Evolutionary conservation across 2,113 vertebrate genomes (phyloP).

Genomic region (Gopherus evgoodei): DNA sequence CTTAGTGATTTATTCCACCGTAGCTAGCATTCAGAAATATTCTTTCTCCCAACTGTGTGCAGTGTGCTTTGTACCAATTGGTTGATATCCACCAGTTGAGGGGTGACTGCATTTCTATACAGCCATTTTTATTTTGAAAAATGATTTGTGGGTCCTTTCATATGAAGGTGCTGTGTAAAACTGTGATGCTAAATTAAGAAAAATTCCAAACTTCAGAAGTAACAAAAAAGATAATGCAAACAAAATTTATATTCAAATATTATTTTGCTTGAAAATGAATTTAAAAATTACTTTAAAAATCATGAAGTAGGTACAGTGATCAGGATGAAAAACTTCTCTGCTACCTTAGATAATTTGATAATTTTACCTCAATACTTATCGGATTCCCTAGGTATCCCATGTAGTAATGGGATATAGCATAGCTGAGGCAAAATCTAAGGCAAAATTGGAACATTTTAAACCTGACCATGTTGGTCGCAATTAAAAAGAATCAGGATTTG

Average conservation of each 20-base stretch:
- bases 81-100: neutral
- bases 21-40: slow-evolving; percentile 38
- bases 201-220: neutral
- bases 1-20: slow-evolving; percentile 45
- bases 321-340: neutral
- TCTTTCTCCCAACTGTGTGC: slow-evolving; percentile 3
- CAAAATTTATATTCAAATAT: accelerated
- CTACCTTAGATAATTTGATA: neutral
- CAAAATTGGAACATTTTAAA: neutral
- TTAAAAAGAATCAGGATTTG: neutral
- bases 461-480: neutral
- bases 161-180: neutral
- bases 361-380: neutral
- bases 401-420: neutral
- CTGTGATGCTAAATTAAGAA: neutral
- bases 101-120: neutral
- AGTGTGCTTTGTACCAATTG: slow-evolving; percentile 10
- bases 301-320: neutral
- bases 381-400: neutral
- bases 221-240: neutral
- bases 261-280: neutral
- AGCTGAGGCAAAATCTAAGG: neutral
- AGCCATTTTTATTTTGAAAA: accelerated
- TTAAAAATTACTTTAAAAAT: neutral
- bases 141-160: neutral